Base-by-base conservation (phyloP, 92 coral and sea anemone species). In the Zoanthus sociatus region DNA sequence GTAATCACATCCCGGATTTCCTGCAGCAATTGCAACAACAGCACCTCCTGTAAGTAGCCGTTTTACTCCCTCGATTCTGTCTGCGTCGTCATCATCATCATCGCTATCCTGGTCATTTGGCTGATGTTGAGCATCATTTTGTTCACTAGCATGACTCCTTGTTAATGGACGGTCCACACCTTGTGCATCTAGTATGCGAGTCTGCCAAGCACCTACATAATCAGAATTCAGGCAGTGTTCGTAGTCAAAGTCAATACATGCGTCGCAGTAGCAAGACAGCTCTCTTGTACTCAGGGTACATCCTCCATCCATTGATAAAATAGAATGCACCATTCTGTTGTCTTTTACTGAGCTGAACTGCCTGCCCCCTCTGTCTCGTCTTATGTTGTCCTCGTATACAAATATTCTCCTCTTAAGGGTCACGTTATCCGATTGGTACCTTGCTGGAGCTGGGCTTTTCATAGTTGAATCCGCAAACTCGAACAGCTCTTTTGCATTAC, bases 1-100 rank as follows among this genome's bases (percentile, higher is more conserved):
- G 84, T 85, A 85, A n/a, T 85, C 74, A 9, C 12, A 76, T 32
- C 75, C 89, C 53, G 45, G 53, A 51, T 85, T 61, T 7, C 71
- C 73, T 32, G 89, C 77, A 73, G 89, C 89, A 85, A 85, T 51
- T 58, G 83, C 89, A 51, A 85, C 89, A 54, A 58, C 56, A 15
- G 89, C 89, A 85, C 51, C 82, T 68, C 58, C 74, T 9, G 89
- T 85, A 0, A 79, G 71, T 46, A 85, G 73, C 32, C 74, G 14
- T 74, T 85, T 85, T 33, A 74, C 58, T 73, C 73, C 76, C 58
- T 85, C 83, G 33, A 85, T 12, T 10, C 44, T 75, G 55, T 31
- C 50, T 7, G 88, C 51, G n/a, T n/a, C n/a, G n/a, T n/a, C n/a
- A n/a, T n/a, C n/a, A n/a, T 26, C 26, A 47, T 30, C 58, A 42